Evolutionary conservation across 2,888 invertebrate species (phyloP).

Genomic region (Luperina nickerlii): DNA sequence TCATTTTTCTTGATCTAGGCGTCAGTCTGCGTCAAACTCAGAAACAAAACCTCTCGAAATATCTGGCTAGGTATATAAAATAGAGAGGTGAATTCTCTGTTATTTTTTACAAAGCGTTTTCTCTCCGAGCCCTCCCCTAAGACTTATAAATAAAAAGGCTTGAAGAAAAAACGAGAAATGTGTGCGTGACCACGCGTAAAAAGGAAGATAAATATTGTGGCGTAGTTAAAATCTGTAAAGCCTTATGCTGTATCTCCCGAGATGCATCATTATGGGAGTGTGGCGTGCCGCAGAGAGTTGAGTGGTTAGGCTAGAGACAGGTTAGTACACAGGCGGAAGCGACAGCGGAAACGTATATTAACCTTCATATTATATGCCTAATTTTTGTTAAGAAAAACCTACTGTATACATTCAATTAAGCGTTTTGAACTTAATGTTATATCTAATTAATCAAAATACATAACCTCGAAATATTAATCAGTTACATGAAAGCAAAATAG

Average conservation of each 20-base stretch:
- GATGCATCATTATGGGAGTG: conserved; percentile 87
- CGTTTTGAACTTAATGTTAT: not conserved
- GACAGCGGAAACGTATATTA: conserved; percentile 45
- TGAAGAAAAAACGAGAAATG: conserved; percentile 62
- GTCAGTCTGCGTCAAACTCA: conserved; percentile 49
- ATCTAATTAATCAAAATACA: conserved; percentile 1
- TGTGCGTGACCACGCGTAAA: conserved; percentile 78
- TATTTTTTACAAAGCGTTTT: conserved; percentile 64
- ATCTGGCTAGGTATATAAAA: conserved; percentile 56
- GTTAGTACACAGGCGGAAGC: conserved; percentile 44
- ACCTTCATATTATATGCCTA: not conserved
- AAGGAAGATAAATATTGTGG: conserved; percentile 75
- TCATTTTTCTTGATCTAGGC: conserved; percentile 51
- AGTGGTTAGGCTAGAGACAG: conserved; percentile 66
- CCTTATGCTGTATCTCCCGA: conserved; percentile 83
- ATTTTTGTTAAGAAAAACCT: not conserved
- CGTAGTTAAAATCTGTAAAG: conserved; percentile 82
- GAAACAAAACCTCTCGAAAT: conserved; percentile 61
- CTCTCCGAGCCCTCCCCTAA: conserved; percentile 60
- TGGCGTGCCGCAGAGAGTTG: conserved; percentile 77
- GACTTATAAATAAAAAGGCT: conserved; percentile 68
- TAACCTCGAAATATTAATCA: conserved; percentile 12
- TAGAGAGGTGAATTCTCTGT: conserved; percentile 55
- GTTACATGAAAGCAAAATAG: conserved; percentile 12
- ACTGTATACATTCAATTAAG: too few relatives aligned